Evolutionary conservation across 2,888 invertebrate genomes (phyloP), one percentile per base, ranked within the genome.

Genomic region (Stegana nigrithorax): DNA sequence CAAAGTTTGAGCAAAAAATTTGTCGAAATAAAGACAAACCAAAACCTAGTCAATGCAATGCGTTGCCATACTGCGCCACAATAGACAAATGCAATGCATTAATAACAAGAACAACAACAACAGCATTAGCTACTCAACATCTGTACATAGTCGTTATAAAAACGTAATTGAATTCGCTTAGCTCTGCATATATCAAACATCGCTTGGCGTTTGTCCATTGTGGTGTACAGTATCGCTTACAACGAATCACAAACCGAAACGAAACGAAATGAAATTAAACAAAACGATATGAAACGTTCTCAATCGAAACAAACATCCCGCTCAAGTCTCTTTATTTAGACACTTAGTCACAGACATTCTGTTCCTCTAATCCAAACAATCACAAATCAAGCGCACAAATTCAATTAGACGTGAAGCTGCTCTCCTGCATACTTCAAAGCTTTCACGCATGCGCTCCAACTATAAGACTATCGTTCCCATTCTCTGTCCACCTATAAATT

Each of bases 1-100:
- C 84, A 81, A 84, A 84, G 84, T 84, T 84, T 80, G 75, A 83
- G 83, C 84, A 83, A 83, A 53, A 82, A 84, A 83, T 80, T 73
- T 81, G 83, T 82, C 83, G 78, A 80, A 70, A 75, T 84, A 81
- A 78, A 81, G 84, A 81, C 84, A 83, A 83, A 72, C 80, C 80
- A 80, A 69, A 64, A 68, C 69, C 76, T 72, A 73, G 73, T 71
- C 53, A 44, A 47, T 27, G 44, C 26, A 55, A 73, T 80, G 60
- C 55, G 62, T 65, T 63, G 51, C 67, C 68, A 77, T 71, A 66
- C 70, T 66, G 75, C 82, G 80, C 75, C 75, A 78, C 83, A 82
- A 83, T 81, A 70, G 78, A 82, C 80, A 80, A 75, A 78, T 78
- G 72, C 70, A 65, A 67, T 77, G 67, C 70, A 73, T 70, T 60